These are phyloP conservation scores for Papilio polytes DNA, from an alignment of 1,140 invertebrate species.

Conservation along the genomic window DNA sequence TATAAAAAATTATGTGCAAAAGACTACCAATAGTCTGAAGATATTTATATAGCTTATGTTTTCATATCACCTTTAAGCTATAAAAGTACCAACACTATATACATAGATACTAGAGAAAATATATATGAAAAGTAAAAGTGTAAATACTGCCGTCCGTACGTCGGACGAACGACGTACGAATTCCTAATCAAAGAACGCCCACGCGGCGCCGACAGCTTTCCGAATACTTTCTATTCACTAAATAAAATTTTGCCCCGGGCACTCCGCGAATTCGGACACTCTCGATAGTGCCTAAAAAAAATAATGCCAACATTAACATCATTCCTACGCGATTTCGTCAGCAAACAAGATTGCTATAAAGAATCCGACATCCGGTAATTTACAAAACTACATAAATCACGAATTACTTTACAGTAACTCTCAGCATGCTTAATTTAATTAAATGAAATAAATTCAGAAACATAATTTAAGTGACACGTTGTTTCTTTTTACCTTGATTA, in stretches of 20 bases:
- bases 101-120: slow-evolving; percentile 10
- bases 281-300: background rate
- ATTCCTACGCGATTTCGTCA: slow-evolving; percentile 34
- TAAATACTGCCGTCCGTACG: slow-evolving; percentile 44
- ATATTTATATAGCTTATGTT: too few relatives aligned
- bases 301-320: slow-evolving; percentile 26
- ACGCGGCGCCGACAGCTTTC: slow-evolving; percentile 43
- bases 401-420: background rate
- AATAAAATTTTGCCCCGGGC: slow-evolving; percentile 28
- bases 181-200: slow-evolving; percentile 54
- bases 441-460: background rate
- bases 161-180: slow-evolving; percentile 51
- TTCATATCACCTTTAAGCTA: too few relatives aligned
- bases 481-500: background rate
- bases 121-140: slow-evolving; percentile 60
- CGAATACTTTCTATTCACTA: slow-evolving; percentile 56
- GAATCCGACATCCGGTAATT: background rate
- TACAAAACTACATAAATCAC: slow-evolving; percentile 6
- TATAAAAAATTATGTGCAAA: too few relatives aligned
- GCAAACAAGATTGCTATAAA: slow-evolving; percentile 6
- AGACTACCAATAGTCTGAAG: too few relatives aligned
- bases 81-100: background rate
- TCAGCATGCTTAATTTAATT: too few relatives aligned
- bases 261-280: slow-evolving; percentile 27
- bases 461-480: background rate